Conservation (phyloP, 2,888 invertebrate genomes). For the Saturnia japonica region DNA sequence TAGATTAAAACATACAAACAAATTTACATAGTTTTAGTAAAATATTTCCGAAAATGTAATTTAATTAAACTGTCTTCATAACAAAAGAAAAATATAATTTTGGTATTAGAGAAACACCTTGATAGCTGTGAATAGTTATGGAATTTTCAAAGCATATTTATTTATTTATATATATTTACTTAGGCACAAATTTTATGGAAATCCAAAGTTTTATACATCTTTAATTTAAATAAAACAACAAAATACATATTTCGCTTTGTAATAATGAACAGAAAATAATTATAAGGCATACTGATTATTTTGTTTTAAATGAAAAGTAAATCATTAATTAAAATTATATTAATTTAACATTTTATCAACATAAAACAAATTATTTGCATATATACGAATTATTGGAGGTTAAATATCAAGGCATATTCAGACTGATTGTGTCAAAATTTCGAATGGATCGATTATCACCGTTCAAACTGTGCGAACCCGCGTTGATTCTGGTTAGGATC, state of each 20-base stretch:
- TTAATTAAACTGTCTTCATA: too few relatives aligned
- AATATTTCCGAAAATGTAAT: too few relatives aligned
- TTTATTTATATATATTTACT: too few relatives aligned
- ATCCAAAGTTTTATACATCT: neutral
- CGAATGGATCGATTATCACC: constrained; percentile 68
- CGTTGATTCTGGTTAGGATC: constrained; percentile 79
- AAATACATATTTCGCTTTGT: neutral
- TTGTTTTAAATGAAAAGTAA: neutral
- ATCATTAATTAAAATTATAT: neutral
- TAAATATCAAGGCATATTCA: constrained; percentile 67
- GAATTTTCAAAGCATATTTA: too few relatives aligned
- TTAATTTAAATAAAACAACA: neutral
- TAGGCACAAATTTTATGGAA: neutral
- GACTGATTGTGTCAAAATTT: constrained; percentile 76
- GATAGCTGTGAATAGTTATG: too few relatives aligned
- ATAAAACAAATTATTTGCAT: too few relatives aligned
- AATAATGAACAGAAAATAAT: too few relatives aligned
- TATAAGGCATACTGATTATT: too few relatives aligned
- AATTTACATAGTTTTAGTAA: neutral
- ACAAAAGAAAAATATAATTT: too few relatives aligned
- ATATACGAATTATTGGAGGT: neutral
- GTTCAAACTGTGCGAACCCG: constrained; percentile 67
- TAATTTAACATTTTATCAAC: neutral
- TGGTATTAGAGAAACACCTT: too few relatives aligned
- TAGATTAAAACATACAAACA: neutral